Evolutionary conservation across 2,113 vertebrate genomes (phyloP), one percentile per base, ranked within the genome.

Genomic region (Empidonax traillii): DNA sequence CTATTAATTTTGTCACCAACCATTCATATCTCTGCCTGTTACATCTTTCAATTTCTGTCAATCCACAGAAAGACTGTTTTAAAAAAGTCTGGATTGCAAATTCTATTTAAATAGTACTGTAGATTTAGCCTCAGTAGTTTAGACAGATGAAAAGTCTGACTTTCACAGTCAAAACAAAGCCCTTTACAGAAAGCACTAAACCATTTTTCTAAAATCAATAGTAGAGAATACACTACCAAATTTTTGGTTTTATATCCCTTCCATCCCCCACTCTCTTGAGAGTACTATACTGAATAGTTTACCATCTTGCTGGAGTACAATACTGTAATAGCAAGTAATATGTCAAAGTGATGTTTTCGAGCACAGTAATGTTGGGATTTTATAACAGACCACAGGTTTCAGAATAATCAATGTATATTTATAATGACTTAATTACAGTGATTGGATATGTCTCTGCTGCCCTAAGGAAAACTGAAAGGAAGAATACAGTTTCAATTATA

Each of bases 331-430:
- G 44, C 69, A 74, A 87, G 61, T 85, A 88, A 74, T 90, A 90
- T 61, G 82, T 95, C 89, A 93, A 62, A 92, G 55, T 1, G 10
- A 53, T 93, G 35, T 67, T 94, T 92, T 94, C 1, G 11, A 85
- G 82, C 46, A 67, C 1, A 10, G 56, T 83, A 74, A 85, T 49
- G 58, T 39, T 92, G 53, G 44, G 65, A 77, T 95, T 94, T 91
- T 95, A 55, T 61, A 93, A 63, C 76, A 94, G 85, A 93, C 83
- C 79, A 93, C 72, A 90, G 82, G 59, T 71, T 96, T 78, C 72
- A 84, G 92, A 88, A 92, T 92, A 96, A 96, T 88, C 94, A 89
- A 95, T 96, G 49, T 46, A 56, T 93, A 83, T 92, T 94, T 95
- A 80, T 81, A 88, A 87, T 80, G 72, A 95, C 68, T 94, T 97